Percentiles rank a stretch among this genome's conserved stretches.
These are phyloP conservation scores for Mionectes macconnelli DNA, from an alignment of 2,113 vertebrate species.

Conservation along the genomic window DNA sequence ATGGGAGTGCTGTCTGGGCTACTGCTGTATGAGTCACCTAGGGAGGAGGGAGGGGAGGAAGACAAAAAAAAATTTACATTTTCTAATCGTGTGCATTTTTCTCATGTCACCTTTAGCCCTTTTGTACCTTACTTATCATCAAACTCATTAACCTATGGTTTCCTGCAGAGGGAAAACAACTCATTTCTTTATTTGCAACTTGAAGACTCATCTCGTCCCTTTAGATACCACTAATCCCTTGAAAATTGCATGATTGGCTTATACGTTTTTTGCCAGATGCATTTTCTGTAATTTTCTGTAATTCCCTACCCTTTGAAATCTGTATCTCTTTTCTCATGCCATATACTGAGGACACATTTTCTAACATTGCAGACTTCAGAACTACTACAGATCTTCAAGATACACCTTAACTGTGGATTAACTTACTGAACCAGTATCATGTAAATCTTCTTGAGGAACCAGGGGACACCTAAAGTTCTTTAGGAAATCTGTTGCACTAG, in stretches of 20 bases:
- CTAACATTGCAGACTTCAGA: background rate
- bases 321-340: background rate
- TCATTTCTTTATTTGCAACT: background rate
- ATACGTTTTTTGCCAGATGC: background rate
- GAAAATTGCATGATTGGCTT: background rate
- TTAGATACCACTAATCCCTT: background rate
- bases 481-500: background rate
- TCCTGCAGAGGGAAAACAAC: background rate
- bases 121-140: background rate
- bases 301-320: background rate
- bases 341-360: background rate
- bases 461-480: background rate
- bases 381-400: background rate
- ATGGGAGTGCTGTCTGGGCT: constrained; percentile 93
- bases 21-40: constrained; percentile 95
- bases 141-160: background rate
- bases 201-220: background rate
- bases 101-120: background rate
- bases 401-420: background rate
- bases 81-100: background rate
- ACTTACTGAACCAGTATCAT: background rate
- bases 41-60: background rate
- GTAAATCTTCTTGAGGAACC: background rate
- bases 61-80: background rate
- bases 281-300: background rate